Conservation (phyloP, 1,140 invertebrate species). For the Diplogasteroides magnus region DNA sequence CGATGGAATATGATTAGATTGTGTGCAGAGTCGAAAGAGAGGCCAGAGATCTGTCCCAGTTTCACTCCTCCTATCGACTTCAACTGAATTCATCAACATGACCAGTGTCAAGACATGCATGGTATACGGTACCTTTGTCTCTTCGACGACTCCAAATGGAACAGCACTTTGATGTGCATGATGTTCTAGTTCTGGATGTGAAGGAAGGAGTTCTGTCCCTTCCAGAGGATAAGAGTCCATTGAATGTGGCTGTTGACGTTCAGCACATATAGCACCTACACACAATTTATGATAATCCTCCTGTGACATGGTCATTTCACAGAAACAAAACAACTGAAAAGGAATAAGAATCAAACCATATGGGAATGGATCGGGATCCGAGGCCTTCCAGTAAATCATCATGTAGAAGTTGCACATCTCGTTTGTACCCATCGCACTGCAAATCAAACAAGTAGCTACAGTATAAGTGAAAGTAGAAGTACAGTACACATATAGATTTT, state of each 20-base stretch:
- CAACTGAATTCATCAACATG: neutral
- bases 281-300: no score
- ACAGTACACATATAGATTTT: neutral
- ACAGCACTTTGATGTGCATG: conserved; percentile 45
- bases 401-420: conserved; percentile 57
- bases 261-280: neutral
- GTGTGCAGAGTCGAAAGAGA: conserved; percentile 59
- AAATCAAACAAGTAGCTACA: conserved; percentile 21
- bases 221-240: conserved; percentile 46
- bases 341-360: conserved; percentile 35
- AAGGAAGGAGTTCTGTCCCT: conserved; percentile 42
- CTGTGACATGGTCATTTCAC: no score
- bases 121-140: conserved; percentile 14
- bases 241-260: neutral
- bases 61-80: conserved; percentile 31
- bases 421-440: conserved; percentile 42
- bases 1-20: conserved; percentile 79
- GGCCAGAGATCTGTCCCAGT: conserved; percentile 48
- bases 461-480: conserved; percentile 9
- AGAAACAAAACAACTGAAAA: no score
- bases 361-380: conserved; percentile 47
- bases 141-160: conserved; percentile 49
- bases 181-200: conserved; percentile 50
- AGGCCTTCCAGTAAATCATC: conserved; percentile 53
- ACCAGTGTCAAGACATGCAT: neutral